Evolutionary conservation across 2,113 vertebrate species (phyloP), one percentile per base, ranked within the genome.

Genomic region (Festucalex cinctus): DNA sequence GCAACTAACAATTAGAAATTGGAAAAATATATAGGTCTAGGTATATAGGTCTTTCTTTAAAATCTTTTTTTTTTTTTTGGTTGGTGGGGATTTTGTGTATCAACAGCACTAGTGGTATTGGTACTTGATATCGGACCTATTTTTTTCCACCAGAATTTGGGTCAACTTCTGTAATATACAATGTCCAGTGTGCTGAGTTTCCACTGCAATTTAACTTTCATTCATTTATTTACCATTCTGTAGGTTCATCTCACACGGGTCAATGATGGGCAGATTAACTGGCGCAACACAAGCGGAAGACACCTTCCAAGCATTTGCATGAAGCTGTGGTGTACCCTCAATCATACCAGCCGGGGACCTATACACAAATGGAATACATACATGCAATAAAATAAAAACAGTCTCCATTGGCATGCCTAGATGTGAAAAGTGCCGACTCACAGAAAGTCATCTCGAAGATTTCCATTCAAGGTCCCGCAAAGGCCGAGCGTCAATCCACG

Each of bases 271-370:
- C 60, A 98, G 85, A 75, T 98, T 98, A 71, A 98, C 80, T 49
- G 96, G 95, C 41, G 94, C 90, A 20, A 92, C 91, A 74, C 97
- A 99, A 46, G 95, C 95, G 70, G 96, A 95, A 0, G 96, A 97
- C 80, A 98, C 93, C 72, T 96, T 96, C 97, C 97, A 99, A 1
- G 95, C 95, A 58, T 94, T 96, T 65, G 94, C 94, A 62, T 98
- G 97, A 69, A 99, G 94, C 80, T 99, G 96, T 37, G 97, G 96
- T 0, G 96, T 99, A 13, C 94, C 97, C 90, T 99, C 96, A 74
- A 99, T 97, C 97, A 99, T 99, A 49, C 96, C 95, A 54, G 94
- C 93, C 48, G 97, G 97, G 83, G 96, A 99, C 41, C 97, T 99
- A 57, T 63, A 66, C 59, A 85, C 20, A 62, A n/a, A 78, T 48